Percentiles rank a stretch among this genome's conserved stretches.
Conservation (phyloP, 2,113 vertebrate species). For the Ploceus nigricollis region DNA sequence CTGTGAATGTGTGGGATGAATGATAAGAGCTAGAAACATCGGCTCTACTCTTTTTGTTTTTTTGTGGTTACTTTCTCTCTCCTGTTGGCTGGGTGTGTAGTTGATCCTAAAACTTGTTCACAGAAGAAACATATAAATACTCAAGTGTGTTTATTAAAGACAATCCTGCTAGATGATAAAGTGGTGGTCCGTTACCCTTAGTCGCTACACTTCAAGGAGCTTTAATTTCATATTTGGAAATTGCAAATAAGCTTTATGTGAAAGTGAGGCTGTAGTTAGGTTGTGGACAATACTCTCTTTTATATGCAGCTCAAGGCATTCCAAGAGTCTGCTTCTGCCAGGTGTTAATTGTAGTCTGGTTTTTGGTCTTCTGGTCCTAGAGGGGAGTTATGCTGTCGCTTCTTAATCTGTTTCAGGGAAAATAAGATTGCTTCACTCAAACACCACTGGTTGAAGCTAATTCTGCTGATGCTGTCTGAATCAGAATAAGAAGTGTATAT, state of each 20-base stretch:
- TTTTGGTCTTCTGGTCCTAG: neutral
- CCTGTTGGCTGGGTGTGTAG: neutral
- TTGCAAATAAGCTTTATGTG: neutral
- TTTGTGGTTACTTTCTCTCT: neutral
- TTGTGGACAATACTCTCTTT: neutral
- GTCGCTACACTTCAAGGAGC: neutral
- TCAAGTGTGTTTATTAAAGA: neutral
- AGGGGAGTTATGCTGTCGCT: rapidly evolving
- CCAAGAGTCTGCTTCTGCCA: neutral
- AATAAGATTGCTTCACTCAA: neutral
- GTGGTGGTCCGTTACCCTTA: neutral
- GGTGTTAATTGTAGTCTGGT: neutral
- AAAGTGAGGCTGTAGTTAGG: neutral
- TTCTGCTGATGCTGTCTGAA: neutral
- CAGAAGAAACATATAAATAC: neutral
- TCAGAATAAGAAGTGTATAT: neutral
- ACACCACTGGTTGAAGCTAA: neutral
- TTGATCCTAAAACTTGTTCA: neutral
- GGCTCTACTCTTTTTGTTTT: rapidly evolving
- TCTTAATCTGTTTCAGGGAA: neutral
- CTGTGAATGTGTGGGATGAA: neutral
- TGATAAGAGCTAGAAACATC: neutral
- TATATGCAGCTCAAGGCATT: neutral
- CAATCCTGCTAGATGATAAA: neutral
- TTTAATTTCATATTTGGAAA: neutral